A percentile compares a stretch with the other conserved stretches of the same genome.
These are phyloP conservation scores for Ceriagrion tenellum DNA, from an alignment of 2,888 invertebrate genomes.

Conservation along the genomic window DNA sequence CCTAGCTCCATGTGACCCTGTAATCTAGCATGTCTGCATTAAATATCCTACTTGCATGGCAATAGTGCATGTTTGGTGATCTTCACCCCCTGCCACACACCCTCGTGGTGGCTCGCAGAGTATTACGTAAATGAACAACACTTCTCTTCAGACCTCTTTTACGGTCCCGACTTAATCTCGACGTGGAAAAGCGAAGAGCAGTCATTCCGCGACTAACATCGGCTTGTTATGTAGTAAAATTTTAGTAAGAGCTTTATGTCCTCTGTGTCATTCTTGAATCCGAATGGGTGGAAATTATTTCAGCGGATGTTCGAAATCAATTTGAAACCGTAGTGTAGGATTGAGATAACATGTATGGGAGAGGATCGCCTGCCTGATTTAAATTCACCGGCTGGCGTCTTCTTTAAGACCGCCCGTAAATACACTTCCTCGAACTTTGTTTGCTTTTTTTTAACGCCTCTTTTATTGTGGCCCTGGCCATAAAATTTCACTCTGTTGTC, in stretches of 20 bases:
- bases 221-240: not conserved
- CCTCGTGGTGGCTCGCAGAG: no score
- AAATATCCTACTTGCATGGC: no score
- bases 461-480: not conserved
- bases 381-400: not conserved
- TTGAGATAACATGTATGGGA: not conserved
- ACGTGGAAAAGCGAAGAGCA: not conserved
- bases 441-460: not conserved
- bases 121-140: no score
- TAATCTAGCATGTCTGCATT: no score
- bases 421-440: not conserved
- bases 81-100: no score
- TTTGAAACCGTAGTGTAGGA: not conserved
- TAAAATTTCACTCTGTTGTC: not conserved
- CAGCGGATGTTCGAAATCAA: not conserved
- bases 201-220: not conserved
- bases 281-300: not conserved
- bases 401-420: not conserved
- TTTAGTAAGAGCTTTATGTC: not conserved
- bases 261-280: not conserved
- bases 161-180: not conserved
- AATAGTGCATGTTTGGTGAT: no score
- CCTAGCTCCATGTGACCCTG: no score
- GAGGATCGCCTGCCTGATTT: not conserved
- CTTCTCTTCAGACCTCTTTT: no score